Evolutionary conservation across 2,888 invertebrate species (phyloP), one percentile per base, ranked within the genome.

Genomic region (Marasmarcha lunaedactyla): DNA sequence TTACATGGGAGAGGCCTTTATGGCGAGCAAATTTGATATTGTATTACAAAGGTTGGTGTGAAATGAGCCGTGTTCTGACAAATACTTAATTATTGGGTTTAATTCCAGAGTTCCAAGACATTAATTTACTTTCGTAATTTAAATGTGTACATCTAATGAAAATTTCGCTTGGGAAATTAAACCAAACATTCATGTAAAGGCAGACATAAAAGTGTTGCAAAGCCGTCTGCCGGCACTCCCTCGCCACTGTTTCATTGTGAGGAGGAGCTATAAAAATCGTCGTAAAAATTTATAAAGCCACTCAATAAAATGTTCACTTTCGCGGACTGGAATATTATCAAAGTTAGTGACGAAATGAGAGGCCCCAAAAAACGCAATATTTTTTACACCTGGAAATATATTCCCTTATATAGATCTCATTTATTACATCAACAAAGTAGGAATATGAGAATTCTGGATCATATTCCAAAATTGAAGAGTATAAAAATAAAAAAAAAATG

Each of bases 281-380:
- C 71, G 63, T 74, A 72, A 73, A 73, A 71, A 68, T 69, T 59
- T 70, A 71, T 69, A 73, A 71, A 66, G 66, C 67, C 66, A 65
- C 70, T 71, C 67, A 68, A 73, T 77, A 73, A 74, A 74, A 69
- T 59, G 59, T 65, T 66, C 60, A 68, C 63, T 72, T 64, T 70
- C 63, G 65, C 60, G 61, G 60, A 59, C 55, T 55, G 55, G 54
- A 63, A 68, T 70, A 71, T 70, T 65, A 63, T 55, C 63, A 54
- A 57, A 58, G 60, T 62, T 66, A 63, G 50, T 52, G 51, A 52
- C 51, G 50, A 55, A 59, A 63, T 61, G 60, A 63, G 11, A 30
- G 30, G 30, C 11, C 2, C 11, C 10, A 30, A 30, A 30, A 7
- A 30, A 30, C 4, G 6, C 30, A 9, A 25, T 25, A 30, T 11